phyloP scores from a whole-genome alignment of 2,797 vertebrate species.

The Pipistrellus pipistrellus region DNA sequence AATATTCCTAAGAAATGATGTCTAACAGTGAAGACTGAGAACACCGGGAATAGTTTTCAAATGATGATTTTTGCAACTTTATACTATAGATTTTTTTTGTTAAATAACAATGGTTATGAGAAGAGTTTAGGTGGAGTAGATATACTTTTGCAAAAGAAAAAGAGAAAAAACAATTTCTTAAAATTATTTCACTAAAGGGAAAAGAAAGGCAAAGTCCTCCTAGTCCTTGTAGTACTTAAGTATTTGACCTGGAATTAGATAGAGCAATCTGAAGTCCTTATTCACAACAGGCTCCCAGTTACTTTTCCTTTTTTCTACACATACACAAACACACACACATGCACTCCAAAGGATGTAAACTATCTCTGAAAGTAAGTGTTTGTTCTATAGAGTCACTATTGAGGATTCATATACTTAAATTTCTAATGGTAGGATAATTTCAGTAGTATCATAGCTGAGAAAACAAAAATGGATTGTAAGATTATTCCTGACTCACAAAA shows the following conservation, averaged over 20 bases:
- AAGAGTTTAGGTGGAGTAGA: background rate
- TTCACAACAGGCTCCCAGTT: background rate
- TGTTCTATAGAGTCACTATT: background rate
- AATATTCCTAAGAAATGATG: background rate
- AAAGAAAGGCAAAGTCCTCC: constrained; percentile 5
- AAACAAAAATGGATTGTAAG: constrained; percentile 46
- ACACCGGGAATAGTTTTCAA: background rate
- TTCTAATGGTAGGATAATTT: constrained; percentile 5
- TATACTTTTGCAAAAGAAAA: constrained; percentile 39
- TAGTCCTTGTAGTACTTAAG: background rate
- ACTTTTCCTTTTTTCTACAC: background rate
- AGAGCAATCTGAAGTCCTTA: background rate
- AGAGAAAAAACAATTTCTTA: background rate
- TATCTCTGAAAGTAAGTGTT: background rate
- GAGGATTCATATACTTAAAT: background rate
- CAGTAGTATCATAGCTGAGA: background rate
- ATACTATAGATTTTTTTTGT: background rate
- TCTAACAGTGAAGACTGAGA: background rate
- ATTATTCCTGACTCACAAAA: constrained; percentile 18
- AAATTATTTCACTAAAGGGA: background rate
- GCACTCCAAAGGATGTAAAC: background rate
- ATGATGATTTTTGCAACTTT: background rate
- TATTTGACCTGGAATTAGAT: background rate
- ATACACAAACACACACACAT: background rate
- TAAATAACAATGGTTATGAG: background rate